Percentiles rank a stretch among this genome's conserved stretches.
Evolutionary conservation across 2,888 invertebrate species (phyloP).

Genomic region (Diaphora mendica): DNA sequence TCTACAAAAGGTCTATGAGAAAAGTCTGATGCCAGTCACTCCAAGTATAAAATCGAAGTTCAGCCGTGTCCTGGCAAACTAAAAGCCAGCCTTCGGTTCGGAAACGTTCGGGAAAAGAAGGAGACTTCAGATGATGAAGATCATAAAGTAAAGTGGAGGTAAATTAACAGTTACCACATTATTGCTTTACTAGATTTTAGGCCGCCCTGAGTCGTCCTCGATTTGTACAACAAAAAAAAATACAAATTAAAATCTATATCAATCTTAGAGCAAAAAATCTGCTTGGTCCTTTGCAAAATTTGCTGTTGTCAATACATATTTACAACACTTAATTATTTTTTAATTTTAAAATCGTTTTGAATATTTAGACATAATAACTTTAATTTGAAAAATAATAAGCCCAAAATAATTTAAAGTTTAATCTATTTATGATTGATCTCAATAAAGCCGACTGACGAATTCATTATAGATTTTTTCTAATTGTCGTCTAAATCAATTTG

Average conservation of each 20-base stretch:
- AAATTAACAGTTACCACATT: not conserved
- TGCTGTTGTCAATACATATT: not conserved
- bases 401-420: not conserved
- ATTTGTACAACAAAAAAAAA: not conserved
- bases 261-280: not conserved
- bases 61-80: too few relatives aligned
- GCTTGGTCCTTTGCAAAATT: not conserved
- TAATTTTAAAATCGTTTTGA: not conserved
- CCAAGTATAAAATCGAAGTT: too few relatives aligned
- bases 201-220: too few relatives aligned
- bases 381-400: not conserved
- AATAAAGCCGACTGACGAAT: not conserved
- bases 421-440: not conserved
- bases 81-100: too few relatives aligned
- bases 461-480: not conserved
- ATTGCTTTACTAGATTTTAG: not conserved
- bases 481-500: conserved; percentile 13
- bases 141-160: not conserved
- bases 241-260: not conserved
- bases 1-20: too few relatives aligned
- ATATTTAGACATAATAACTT: not conserved
- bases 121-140: too few relatives aligned
- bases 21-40: too few relatives aligned
- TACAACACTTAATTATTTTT: not conserved
- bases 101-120: too few relatives aligned